Evolutionary conservation across 2,113 vertebrate genomes (phyloP), one percentile per base, ranked within the genome.

Genomic region (Columba livia): DNA sequence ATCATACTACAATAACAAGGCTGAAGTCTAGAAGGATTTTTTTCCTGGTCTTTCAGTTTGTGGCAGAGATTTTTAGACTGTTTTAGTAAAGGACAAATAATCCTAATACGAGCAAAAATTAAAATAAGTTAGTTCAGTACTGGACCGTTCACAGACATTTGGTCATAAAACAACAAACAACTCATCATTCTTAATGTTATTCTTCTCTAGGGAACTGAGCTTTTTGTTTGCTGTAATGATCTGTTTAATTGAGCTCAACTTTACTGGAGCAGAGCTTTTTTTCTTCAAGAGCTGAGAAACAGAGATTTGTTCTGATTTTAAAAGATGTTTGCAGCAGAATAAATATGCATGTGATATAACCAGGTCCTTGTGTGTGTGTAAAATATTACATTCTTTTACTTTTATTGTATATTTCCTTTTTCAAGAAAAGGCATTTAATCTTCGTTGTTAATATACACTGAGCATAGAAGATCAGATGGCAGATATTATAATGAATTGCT

Each of bases 171-270:
- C 60, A 85, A 58, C 47, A 92, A 94, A 93, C 50, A 88, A 85
- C 54, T 94, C 3, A 0, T 94, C 88, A 77, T 90, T 84, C 78
- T 66, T 87, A 85, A 94, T 62, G 80, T 36, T 92, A 85, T 85
- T 90, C 36, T 87, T 72, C 94, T 94, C 90, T 25, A 51, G 93
- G 93, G 96, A 94, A 34, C 10, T 6, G 26, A 69, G 44, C 15
- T 69, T 89, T 93, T 92, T 96, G 83, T 96, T 96, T 96, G 77
- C 88, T 89, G 44, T 90, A 94, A 94, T 85, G 90, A 95, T 82
- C 61, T 95, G 72, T 73, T 96, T 73, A 93, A 96, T 47, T 87
- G 78, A 87, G 79, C 65, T 91, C 64, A 71, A 40, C 65, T 90
- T 90, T 53, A 80, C 50, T 90, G 77, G 34, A 72, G 32, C 23